phyloP scores from a whole-genome alignment of 2,888 invertebrate genomes.

The Ophion ellenae region DNA sequence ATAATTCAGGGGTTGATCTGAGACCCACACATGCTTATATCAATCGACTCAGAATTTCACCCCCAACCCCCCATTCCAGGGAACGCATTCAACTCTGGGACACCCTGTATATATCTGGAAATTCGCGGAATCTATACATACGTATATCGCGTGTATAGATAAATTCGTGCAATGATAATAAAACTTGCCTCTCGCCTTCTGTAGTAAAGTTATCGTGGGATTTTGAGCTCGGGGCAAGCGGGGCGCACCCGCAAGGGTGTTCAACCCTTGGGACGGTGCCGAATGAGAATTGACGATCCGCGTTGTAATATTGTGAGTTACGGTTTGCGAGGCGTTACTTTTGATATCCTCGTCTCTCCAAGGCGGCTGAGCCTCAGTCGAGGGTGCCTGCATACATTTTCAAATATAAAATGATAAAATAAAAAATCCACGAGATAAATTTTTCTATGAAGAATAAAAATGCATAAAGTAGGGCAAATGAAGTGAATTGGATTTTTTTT shows the following conservation, averaged over 20 bases:
- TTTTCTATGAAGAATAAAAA: not conserved
- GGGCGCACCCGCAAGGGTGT: conserved; percentile 82
- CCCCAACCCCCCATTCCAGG: no score
- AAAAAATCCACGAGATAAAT: not conserved
- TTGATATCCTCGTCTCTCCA: conserved; percentile 73
- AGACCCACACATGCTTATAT: no score
- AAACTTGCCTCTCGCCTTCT: conserved; percentile 93
- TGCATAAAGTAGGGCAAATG: no score
- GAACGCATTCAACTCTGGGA: no score
- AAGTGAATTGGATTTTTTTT: not conserved
- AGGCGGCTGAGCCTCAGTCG: conserved; percentile 71
- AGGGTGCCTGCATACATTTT: conserved; percentile 33
- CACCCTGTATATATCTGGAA: not conserved
- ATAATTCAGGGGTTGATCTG: no score
- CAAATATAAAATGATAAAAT: no score
- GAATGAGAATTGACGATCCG: conserved; percentile 85
- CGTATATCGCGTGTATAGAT: not conserved
- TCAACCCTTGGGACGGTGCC: conserved; percentile 87
- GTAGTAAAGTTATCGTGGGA: conserved; percentile 93
- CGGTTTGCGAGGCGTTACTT: conserved; percentile 69
- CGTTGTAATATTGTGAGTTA: conserved; percentile 75
- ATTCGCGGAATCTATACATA: not conserved
- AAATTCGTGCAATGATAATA: conserved; percentile 24
- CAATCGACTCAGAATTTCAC: no score
- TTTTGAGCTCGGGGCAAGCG: conserved; percentile 92